Evolutionary conservation across 2,113 vertebrate species (phyloP).

Genomic region (Bambusicola thoracicus): DNA sequence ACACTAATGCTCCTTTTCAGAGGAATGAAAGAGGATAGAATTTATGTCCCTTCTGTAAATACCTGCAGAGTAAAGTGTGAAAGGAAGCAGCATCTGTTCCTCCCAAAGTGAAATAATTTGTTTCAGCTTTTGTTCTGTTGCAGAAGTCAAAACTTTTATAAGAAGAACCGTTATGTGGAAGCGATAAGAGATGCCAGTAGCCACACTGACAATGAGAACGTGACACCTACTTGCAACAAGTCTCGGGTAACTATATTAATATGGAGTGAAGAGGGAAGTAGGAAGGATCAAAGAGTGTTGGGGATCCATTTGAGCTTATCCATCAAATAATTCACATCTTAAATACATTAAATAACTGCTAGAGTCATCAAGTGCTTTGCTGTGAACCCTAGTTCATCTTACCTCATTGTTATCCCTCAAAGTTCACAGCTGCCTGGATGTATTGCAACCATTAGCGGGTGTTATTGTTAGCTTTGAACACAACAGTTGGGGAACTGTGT

Average conservation of each 20-base stretch:
- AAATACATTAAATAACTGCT: conserved; percentile 76
- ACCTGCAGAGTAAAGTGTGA: neutral
- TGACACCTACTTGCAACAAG: conserved; percentile 60
- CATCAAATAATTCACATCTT: conserved; percentile 78
- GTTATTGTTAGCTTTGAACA: conserved; percentile 69
- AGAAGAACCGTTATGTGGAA: conserved; percentile 75
- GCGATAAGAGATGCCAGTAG: conserved; percentile 72
- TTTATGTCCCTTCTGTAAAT: neutral
- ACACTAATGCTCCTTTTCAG: neutral
- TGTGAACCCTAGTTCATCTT: conserved; percentile 73
- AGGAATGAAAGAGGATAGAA: neutral
- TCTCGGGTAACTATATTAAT: conserved; percentile 81
- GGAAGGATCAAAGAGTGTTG: conserved; percentile 67
- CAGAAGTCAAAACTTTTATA: conserved; percentile 70
- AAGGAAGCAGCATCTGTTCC: neutral
- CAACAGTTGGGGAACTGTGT: conserved; percentile 60
- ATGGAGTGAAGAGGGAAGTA: conserved; percentile 40
- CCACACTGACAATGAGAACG: conserved; percentile 57
- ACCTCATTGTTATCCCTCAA: conserved; percentile 77
- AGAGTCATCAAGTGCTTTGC: conserved; percentile 68
- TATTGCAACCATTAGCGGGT: conserved; percentile 57
- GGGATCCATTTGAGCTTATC: conserved; percentile 75
- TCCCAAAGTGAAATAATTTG: neutral
- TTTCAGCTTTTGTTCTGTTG: conserved; percentile 62
- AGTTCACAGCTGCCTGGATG: conserved; percentile 75